A percentile compares a stretch with the other conserved stretches of the same genome.
These are phyloP conservation scores for Peromyscus attwateri DNA, from an alignment of 2,797 vertebrate species.

Conservation along the genomic window DNA sequence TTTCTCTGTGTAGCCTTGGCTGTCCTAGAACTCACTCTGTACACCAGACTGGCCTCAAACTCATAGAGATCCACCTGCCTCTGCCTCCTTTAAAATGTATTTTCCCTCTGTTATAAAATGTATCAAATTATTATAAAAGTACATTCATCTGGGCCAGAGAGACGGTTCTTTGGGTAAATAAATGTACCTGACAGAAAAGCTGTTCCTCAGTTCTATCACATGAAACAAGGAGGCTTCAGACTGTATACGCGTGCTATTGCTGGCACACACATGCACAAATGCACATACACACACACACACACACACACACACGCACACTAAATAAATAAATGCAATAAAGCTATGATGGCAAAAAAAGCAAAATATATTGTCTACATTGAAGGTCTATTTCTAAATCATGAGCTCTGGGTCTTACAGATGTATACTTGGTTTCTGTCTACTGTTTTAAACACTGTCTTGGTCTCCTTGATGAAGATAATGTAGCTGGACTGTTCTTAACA, in stretches of 20 bases:
- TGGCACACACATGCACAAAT: not conserved
- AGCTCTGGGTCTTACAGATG: not conserved
- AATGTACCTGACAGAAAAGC: not conserved
- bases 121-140: conserved; percentile 5
- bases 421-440: not conserved
- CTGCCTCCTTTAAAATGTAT: not conserved
- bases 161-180: not conserved
- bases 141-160: not conserved
- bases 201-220: not conserved
- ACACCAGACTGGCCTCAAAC: not conserved
- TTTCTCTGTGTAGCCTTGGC: not conserved
- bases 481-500: not conserved
- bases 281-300: too few species aligned
- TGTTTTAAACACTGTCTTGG: not conserved
- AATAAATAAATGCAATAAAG: not conserved
- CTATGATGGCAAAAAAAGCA: not conserved
- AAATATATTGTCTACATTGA: conserved; percentile 16
- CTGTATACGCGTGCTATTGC: not conserved
- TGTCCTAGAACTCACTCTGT: not conserved
- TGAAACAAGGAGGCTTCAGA: not conserved
- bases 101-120: not conserved
- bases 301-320: too few species aligned
- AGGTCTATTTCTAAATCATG: not conserved
- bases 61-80: not conserved
- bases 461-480: not conserved